These are phyloP conservation scores for Beroe forskalii DNA, from an alignment of 37 sponge, comb jelly and placozoan species.

Conservation along the genomic window DNA sequence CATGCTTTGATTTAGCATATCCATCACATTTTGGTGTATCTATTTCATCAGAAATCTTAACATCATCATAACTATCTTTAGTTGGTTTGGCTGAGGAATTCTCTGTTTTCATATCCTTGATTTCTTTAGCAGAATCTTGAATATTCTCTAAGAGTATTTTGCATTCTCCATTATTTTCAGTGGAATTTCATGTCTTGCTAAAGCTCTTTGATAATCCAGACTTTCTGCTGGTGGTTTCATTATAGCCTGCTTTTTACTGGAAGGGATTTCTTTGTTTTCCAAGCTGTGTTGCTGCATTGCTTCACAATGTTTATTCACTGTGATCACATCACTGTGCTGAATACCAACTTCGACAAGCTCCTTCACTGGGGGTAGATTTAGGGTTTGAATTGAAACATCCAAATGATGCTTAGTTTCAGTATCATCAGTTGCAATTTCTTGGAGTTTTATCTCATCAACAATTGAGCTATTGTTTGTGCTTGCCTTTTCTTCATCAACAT, in stretches of 20 bases:
- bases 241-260: background rate
- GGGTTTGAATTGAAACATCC: conserved; percentile 28
- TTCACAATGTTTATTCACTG: background rate
- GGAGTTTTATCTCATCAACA: background rate
- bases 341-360: background rate
- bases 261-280: background rate
- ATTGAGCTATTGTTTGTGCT: background rate
- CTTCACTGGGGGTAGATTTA: background rate
- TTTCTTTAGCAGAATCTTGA: conserved; percentile 43
- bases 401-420: background rate
- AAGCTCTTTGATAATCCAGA: conserved; percentile 11
- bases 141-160: conserved; percentile 34
- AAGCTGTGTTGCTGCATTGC: background rate
- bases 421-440: background rate
- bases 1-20: conserved; percentile 31
- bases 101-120: background rate
- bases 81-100: background rate
- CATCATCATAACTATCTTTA: background rate
- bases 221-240: conserved; percentile 27
- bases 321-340: background rate
- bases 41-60: background rate
- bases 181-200: background rate
- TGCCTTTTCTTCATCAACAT: background rate
- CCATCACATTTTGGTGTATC: background rate
- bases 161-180: conserved; percentile 52